These are phyloP conservation scores for Spizella passerina DNA, from an alignment of 2,797 vertebrate species.

Conservation along the genomic window DNA sequence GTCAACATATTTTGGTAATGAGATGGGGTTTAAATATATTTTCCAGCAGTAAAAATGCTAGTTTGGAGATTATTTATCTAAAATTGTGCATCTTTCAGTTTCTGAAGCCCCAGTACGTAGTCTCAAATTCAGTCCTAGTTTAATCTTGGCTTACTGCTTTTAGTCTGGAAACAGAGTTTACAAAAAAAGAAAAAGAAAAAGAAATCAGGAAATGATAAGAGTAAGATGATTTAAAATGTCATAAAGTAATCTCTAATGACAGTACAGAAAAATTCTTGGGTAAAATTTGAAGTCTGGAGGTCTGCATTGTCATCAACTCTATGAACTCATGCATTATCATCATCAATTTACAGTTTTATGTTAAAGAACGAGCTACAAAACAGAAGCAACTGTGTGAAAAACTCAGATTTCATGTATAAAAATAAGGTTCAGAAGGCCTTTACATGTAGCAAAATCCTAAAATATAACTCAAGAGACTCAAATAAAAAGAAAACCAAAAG, in stretches of 20 bases:
- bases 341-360: not conserved
- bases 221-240: not conserved
- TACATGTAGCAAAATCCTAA: not conserved
- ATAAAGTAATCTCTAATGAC: not conserved
- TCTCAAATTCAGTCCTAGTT: not conserved
- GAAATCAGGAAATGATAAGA: not conserved
- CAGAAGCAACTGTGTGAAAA: not conserved
- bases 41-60: not conserved
- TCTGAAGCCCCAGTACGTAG: not conserved
- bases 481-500: not conserved
- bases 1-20: not conserved
- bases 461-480: not conserved
- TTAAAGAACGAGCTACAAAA: not conserved
- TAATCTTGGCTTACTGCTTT: not conserved
- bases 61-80: not conserved
- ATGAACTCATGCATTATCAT: not conserved
- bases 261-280: not conserved
- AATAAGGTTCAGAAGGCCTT: not conserved
- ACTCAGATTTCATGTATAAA: not conserved
- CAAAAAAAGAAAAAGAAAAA: not conserved
- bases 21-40: not conserved
- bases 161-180: not conserved
- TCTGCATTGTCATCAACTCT: not conserved
- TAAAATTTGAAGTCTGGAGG: not conserved
- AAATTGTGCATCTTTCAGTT: not conserved